phyloP scores from a whole-genome alignment of 2,113 vertebrate genomes.

The Hassar affinis region DNA sequence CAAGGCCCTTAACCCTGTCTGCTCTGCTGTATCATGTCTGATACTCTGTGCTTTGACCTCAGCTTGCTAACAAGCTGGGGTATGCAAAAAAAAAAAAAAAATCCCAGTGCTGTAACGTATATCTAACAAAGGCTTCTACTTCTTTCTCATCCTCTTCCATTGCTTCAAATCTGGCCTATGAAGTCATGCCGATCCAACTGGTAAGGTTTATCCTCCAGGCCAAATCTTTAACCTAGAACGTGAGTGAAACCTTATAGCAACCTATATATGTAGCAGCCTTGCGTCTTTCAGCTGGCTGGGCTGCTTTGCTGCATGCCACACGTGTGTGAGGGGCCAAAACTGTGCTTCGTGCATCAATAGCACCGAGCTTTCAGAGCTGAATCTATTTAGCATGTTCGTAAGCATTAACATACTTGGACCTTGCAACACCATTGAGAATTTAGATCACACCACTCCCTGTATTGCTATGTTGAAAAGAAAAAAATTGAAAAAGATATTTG shows the following conservation, averaged over 20 bases:
- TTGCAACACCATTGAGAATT: background rate
- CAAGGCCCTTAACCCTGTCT: no score
- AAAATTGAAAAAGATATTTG: background rate
- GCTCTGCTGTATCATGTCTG: no score
- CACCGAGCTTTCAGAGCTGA: slow-evolving; percentile 1
- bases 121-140: no score
- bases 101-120: no score
- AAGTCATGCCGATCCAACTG: background rate
- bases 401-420: background rate
- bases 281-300: slow-evolving; percentile 55
- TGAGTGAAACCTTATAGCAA: slow-evolving; percentile 57
- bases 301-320: slow-evolving; percentile 62
- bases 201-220: slow-evolving; percentile 28
- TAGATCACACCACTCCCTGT: background rate
- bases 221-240: slow-evolving; percentile 43
- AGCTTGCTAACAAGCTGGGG: no score
- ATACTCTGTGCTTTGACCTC: no score
- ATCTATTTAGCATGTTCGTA: background rate
- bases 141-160: slow-evolving; percentile 38
- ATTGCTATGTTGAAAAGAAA: background rate
- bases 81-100: no score
- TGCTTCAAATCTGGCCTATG: slow-evolving; percentile 9
- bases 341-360: background rate
- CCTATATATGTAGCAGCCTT: slow-evolving; percentile 59
- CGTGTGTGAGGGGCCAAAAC: slow-evolving; percentile 53